phyloP scores from a whole-genome alignment of 2,797 vertebrate species.

The Phalloptychus januarius region DNA sequence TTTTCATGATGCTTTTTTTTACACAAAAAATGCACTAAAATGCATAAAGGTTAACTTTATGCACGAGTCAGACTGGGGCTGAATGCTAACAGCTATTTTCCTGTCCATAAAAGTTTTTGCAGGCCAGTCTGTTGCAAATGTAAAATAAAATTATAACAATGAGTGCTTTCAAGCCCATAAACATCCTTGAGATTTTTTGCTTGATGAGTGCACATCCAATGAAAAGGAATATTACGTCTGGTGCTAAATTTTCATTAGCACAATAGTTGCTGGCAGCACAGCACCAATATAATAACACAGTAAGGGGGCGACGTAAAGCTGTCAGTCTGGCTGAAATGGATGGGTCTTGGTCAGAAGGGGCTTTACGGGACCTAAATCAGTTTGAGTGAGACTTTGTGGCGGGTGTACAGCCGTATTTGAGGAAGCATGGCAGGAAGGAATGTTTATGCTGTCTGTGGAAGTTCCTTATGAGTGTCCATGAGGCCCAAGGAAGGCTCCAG shows the following conservation, averaged over 20 bases:
- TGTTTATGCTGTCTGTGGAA: constrained; percentile 69
- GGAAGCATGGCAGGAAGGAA: constrained; percentile 58
- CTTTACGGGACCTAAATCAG: constrained; percentile 84
- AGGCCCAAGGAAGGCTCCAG: constrained; percentile 66
- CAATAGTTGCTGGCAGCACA: constrained; percentile 85
- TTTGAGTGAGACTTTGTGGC: constrained; percentile 74
- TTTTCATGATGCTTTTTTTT: background rate
- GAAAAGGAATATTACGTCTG: constrained; percentile 82
- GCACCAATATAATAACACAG: constrained; percentile 88
- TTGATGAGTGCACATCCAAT: constrained; percentile 78
- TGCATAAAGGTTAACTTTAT: constrained; percentile 40
- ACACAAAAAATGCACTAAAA: constrained; percentile 22
- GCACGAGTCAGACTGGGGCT: constrained; percentile 42
- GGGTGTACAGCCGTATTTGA: constrained; percentile 72
- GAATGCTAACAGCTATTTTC: constrained; percentile 66
- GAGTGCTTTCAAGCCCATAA: constrained; percentile 70
- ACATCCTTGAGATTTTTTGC: constrained; percentile 75
- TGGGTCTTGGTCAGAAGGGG: constrained; percentile 68
- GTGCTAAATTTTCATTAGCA: constrained; percentile 86
- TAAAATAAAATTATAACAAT: constrained; percentile 71
- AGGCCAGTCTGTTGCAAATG: constrained; percentile 48
- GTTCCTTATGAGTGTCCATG: constrained; percentile 49
- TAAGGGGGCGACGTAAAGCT: constrained; percentile 88
- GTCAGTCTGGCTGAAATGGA: constrained; percentile 81
- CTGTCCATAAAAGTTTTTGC: constrained; percentile 65